Conservation (phyloP, 1,140 invertebrate genomes). For the Caenorhabditis remanei region DNA sequence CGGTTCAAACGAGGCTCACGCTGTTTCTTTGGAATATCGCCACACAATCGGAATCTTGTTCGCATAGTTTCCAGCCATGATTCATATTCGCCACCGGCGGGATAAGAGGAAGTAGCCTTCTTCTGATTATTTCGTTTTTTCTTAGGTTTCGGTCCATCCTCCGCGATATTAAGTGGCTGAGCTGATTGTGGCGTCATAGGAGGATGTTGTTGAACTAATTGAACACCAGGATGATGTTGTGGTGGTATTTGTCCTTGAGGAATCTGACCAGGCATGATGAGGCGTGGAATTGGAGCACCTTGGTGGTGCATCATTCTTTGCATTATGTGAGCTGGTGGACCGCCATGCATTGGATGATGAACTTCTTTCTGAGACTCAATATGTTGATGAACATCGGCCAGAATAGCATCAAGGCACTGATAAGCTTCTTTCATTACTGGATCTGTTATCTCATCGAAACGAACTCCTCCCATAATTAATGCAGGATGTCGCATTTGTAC, state of each 20-base stretch:
- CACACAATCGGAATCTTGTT: conserved; percentile 10
- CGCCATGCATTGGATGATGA: not conserved
- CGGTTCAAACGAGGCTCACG: conserved; percentile 38
- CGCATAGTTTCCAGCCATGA: conserved; percentile 21
- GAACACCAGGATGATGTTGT: not conserved
- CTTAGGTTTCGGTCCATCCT: conserved; percentile 69
- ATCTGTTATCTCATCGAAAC: conserved; percentile 2
- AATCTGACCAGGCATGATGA: not conserved
- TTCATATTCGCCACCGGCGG: not conserved
- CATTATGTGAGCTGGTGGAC: not conserved
- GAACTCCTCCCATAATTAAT: conserved; percentile 16
- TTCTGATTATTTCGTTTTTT: conserved; percentile 74
- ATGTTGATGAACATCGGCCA: not conserved
- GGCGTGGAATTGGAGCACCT: not conserved
- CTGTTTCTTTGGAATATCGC: conserved; percentile 67
- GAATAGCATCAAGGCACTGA: conserved; percentile 14
- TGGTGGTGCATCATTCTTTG: conserved; percentile 28
- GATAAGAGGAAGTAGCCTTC: conserved; percentile 61
- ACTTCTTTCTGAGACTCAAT: not conserved
- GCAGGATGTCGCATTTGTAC: not conserved
- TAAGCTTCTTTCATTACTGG: conserved; percentile 32
- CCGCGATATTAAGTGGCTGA: conserved; percentile 22
- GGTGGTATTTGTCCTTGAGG: conserved; percentile 18
- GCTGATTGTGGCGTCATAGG: not conserved
- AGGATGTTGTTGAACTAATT: not conserved